Evolutionary conservation across 1,140 invertebrate genomes (phyloP), one percentile per base, ranked within the genome.

Genomic region (Monochamus saltuarius): DNA sequence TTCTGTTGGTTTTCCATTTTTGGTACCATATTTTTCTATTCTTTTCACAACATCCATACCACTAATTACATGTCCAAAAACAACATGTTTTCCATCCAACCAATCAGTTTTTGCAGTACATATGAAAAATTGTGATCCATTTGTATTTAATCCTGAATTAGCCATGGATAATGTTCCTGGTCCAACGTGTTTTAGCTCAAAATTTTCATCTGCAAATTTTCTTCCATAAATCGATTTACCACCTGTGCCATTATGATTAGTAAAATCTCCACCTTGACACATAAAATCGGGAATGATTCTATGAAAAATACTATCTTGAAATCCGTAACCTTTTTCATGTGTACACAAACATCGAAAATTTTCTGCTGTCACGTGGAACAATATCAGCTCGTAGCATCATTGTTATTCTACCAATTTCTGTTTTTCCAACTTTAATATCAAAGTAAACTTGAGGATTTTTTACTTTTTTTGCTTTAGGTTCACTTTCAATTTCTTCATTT

Each of bases 151-250:
- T 1, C 95, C 95, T 11, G 92, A 94, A 78, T 97, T 97, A 0
- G 93, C 94, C 94, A 97, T 97, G 36, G 92, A 95, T 4, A 97
- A 71, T 6, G 88, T 89, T 10, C 92, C 92, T 22, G 92, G 86
- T 0, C 88, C 90, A 9, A 87, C 90, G 73, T 99, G 97, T 75
- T 95, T 94, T 2, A 98, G 77, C 56, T 83, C 86, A 75, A 99
- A 98, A 77, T 98, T 98, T 79, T 99, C 97, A 80, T 99, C 97
- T 35, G 90, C 90, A 82, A 99, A 99, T 76, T 97, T 97, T 29
- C 87, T 83, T 0, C 97, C 97, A 78, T 98, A 99, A 71, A 99
- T 98, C 3, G 94, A 97, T 75, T 95, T 94, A 29, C 97, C 97
- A n/a, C 97, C 97, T 10, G 95, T 98, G 0, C 97, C 97, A 81